Evolutionary conservation across 1,140 invertebrate genomes (phyloP).

Genomic region (Kradibia gibbosae): DNA sequence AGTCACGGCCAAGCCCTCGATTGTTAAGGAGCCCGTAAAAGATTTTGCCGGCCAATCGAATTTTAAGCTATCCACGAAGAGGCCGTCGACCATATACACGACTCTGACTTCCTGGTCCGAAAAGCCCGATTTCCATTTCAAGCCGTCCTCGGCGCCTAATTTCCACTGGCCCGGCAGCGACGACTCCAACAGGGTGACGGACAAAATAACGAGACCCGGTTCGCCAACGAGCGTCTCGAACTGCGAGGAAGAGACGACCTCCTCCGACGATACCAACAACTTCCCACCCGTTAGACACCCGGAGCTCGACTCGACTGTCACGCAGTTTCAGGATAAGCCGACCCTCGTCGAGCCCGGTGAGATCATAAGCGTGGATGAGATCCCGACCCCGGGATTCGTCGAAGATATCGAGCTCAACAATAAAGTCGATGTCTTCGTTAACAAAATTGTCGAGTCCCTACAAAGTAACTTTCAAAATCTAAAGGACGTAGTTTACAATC

Average conservation of each 20-base stretch:
- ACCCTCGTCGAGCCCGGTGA: slow-evolving; percentile 71
- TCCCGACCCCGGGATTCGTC: slow-evolving; percentile 81
- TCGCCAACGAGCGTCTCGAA: slow-evolving; percentile 51
- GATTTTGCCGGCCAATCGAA: slow-evolving; percentile 19
- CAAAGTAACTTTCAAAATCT: slow-evolving; percentile 86
- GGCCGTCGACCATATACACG: slow-evolving; percentile 62
- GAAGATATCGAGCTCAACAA: slow-evolving; percentile 83
- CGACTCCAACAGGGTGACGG: slow-evolving; percentile 48
- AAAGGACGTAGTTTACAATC: slow-evolving; percentile 82
- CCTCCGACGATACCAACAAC: slow-evolving; percentile 81
- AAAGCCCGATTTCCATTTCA: slow-evolving; percentile 64
- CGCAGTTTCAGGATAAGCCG: slow-evolving; percentile 65
- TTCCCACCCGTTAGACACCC: slow-evolving; percentile 89
- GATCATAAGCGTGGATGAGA: slow-evolving; percentile 75
- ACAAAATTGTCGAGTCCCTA: slow-evolving; percentile 85
- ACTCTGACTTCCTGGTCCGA: slow-evolving; percentile 64
- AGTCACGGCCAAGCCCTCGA: slow-evolving; percentile 41
- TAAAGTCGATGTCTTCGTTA: slow-evolving; percentile 86
- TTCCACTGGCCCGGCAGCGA: slow-evolving; percentile 37
- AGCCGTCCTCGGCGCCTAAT: slow-evolving; percentile 56
- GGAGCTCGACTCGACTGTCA: slow-evolving; percentile 80
- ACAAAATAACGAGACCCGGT: slow-evolving; percentile 45
- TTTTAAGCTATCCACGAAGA: slow-evolving; percentile 53
- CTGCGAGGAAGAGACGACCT: slow-evolving; percentile 72
- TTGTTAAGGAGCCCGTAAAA: neutral